Evolutionary conservation across 2,113 vertebrate genomes (phyloP).

Genomic region (Solea senegalensis): DNA sequence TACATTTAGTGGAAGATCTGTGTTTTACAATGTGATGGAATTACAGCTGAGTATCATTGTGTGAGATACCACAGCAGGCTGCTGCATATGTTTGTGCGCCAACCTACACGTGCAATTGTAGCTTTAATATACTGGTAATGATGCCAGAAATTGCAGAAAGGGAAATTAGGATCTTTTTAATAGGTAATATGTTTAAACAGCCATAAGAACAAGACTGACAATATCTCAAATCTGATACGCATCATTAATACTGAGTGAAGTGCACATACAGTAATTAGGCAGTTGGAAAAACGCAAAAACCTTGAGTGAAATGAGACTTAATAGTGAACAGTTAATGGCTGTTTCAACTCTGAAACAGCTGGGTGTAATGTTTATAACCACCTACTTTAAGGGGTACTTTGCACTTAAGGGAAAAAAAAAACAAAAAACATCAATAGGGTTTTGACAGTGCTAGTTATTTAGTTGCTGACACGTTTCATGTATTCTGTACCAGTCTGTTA

Average conservation of each 20-base stretch:
- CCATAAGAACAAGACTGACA: background rate
- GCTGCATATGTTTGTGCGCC: background rate
- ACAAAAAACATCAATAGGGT: background rate
- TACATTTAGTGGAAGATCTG: too few species aligned
- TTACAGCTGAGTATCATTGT: too few species aligned
- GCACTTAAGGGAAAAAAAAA: background rate
- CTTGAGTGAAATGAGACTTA: background rate
- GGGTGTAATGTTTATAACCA: background rate
- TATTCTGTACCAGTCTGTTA: background rate
- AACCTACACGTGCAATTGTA: background rate
- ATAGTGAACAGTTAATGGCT: background rate
- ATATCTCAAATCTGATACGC: background rate
- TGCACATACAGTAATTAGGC: background rate
- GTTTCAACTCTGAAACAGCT: background rate
- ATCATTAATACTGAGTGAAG: background rate
- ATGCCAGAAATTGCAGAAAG: background rate
- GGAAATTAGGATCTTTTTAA: too few species aligned
- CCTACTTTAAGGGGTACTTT: background rate
- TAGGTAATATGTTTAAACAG: background rate
- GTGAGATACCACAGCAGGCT: background rate
- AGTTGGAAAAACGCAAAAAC: background rate
- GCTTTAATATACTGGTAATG: background rate
- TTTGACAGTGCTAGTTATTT: background rate
- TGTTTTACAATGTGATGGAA: too few species aligned
- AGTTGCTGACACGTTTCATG: background rate